These are phyloP conservation scores for Heliconius hewitsoni DNA, from an alignment of 1,140 invertebrate genomes.

Conservation along the genomic window DNA sequence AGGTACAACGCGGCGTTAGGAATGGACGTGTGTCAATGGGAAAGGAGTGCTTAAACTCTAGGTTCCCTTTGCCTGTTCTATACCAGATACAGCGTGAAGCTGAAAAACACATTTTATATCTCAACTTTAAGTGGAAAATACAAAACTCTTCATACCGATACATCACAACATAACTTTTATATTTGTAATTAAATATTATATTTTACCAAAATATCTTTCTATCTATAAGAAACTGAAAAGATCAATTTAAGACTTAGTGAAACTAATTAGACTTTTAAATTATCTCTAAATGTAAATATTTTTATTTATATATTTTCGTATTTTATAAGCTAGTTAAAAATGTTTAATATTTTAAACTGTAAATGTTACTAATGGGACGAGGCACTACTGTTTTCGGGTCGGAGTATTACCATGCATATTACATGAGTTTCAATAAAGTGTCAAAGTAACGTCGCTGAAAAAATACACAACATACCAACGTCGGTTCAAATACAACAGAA, in stretches of 20 bases:
- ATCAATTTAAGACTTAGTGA: not conserved
- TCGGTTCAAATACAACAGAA: constrained; percentile 42
- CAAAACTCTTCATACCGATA: no score
- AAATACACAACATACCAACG: constrained; percentile 44
- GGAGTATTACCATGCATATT: constrained; percentile 70
- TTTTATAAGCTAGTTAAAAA: not conserved
- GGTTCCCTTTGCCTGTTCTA: no score
- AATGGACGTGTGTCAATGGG: no score
- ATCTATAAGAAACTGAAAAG: no score
- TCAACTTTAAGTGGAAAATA: no score
- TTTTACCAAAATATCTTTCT: no score
- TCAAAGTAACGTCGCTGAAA: constrained; percentile 58
- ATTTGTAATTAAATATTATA: no score
- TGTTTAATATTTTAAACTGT: not conserved
- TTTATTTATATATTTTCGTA: not conserved
- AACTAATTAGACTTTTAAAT: not conserved
- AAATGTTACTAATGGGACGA: not conserved
- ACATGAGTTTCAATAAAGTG: constrained; percentile 71
- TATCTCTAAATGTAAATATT: not conserved
- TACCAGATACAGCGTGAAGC: no score
- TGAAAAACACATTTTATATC: no score
- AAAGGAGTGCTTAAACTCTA: no score
- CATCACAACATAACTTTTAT: no score
- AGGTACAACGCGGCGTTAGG: no score
- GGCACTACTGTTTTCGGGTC: constrained; percentile 38